Evolutionary conservation across 2,797 vertebrate species (phyloP), one percentile per base, ranked within the genome.

Genomic region (Pantherophis vulpinus): DNA sequence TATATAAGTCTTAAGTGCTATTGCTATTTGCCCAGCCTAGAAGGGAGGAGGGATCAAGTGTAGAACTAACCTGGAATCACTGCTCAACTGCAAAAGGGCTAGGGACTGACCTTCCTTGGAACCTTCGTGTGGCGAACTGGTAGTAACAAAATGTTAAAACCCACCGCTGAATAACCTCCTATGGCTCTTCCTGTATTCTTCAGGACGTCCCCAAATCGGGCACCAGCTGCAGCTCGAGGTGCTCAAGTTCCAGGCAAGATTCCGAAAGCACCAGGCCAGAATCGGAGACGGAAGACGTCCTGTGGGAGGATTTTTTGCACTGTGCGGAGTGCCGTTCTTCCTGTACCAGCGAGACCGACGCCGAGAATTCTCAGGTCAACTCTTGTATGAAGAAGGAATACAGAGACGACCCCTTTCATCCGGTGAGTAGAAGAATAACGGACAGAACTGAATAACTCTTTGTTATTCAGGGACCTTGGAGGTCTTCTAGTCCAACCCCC

Each of bases 251-350:
- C 95, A 98, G 99, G 95, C 99, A 98, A 92, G 99, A 99, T 98
- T 99, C 99, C 0, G 99, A 99, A 97, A 99, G 99, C 94, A 97
- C 98, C 0, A 98, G 99, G 32, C 99, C 99, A 0, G 99, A 99
- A 97, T 99, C 99, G 0, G 99, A 99, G 98, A 99, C 99, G 0
- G 99, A 99, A 96, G 99, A 99, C 95, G 96, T 99, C 63, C 97
- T 99, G 94, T 99, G 99, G 99, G 99, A 99, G 94, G 99, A 99
- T 96, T 98, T 99, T 94, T 97, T 99, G 93, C 99, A 99, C 97
- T 99, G 99, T 93, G 99, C 99, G 0, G 99, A 99, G 97, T 99
- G 99, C 96, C 98, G 98, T 90, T 99, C 99, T 0, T 99, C 99
- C 94, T 99, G 99, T 96, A 98, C 97, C 94, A 99, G 99, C 27